Conservation (phyloP, 2,113 vertebrate genomes). For the Fukomys damarensis region DNA sequence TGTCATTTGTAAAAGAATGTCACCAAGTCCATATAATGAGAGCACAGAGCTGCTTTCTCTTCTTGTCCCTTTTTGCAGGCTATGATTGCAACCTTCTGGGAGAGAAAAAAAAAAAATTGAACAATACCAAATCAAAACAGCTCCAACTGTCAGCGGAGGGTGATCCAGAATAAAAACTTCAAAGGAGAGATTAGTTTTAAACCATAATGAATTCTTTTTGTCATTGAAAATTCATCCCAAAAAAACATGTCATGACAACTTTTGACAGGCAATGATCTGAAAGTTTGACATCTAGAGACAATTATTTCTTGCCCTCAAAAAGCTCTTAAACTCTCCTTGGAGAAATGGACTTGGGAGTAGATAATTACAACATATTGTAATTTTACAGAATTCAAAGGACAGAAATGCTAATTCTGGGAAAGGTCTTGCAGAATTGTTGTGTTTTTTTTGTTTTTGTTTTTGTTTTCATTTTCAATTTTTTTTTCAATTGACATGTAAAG, state of each 20-base stretch:
- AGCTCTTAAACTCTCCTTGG: neutral
- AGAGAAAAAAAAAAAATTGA: neutral
- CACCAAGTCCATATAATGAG: conserved; percentile 46
- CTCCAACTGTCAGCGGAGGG: conserved; percentile 56
- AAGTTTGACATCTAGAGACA: conserved; percentile 48
- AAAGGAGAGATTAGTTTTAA: conserved; percentile 51
- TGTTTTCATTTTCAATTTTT: neutral
- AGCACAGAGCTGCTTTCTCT: conserved; percentile 54
- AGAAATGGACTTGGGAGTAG: neutral
- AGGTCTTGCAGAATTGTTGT: neutral
- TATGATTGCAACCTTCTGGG: conserved; percentile 60
- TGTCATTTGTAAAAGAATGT: conserved; percentile 65
- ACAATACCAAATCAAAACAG: conserved; percentile 65
- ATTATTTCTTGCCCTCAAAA: conserved; percentile 46
- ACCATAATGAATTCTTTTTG: conserved; percentile 56
- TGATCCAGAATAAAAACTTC: conserved; percentile 59
- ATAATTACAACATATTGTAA: conserved; percentile 5
- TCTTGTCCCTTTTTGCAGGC: conserved; percentile 47
- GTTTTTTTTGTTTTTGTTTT: neutral
- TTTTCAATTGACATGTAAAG: neutral
- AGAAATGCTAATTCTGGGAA: neutral
- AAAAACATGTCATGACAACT: conserved; percentile 50
- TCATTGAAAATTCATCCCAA: conserved; percentile 54
- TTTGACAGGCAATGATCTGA: conserved; percentile 57
- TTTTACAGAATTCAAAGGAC: conserved; percentile 1